Percentiles rank a stretch among this genome's conserved stretches.
Evolutionary conservation across 2,888 invertebrate species (phyloP).

Genomic region (Rotaria sp.): DNA sequence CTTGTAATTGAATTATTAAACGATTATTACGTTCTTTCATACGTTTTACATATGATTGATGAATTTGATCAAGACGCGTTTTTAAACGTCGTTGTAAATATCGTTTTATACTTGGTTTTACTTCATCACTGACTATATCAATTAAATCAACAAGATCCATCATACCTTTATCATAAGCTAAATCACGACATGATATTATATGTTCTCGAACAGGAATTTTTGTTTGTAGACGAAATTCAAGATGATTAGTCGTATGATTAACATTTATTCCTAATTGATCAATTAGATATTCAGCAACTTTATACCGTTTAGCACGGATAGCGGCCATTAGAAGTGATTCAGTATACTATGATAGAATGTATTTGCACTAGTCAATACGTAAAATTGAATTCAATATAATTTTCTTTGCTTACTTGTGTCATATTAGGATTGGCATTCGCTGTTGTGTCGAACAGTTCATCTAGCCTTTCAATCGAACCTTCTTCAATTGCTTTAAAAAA

Average conservation of each 20-base stretch:
- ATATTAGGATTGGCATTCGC: constrained; percentile 48
- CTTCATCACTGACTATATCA: constrained; percentile 43
- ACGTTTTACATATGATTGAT: not conserved
- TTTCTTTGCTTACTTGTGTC: constrained; percentile 46
- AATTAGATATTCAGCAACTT: constrained; percentile 51
- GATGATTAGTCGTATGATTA: constrained; percentile 44
- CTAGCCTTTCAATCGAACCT: constrained; percentile 47
- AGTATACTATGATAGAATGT: constrained; percentile 45
- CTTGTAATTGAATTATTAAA: not conserved
- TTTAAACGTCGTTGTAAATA: constrained; percentile 7
- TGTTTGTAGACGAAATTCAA: constrained; percentile 43
- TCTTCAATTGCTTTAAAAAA: constrained; percentile 46
- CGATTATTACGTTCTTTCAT: not conserved
- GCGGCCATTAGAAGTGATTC: constrained; percentile 53
- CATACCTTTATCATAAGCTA: constrained; percentile 49
- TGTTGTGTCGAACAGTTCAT: constrained; percentile 47
- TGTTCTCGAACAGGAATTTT: constrained; percentile 44
- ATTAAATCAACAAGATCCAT: constrained; percentile 49
- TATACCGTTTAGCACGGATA: constrained; percentile 46
- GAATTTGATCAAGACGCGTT: not conserved
- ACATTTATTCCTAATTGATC: constrained; percentile 49
- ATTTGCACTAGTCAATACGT: not conserved
- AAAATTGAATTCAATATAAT: not conserved
- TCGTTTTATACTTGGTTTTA: not conserved
- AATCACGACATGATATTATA: constrained; percentile 47